Conservation (phyloP, 2,888 invertebrate species). For the Barypeithes pellucidus region DNA sequence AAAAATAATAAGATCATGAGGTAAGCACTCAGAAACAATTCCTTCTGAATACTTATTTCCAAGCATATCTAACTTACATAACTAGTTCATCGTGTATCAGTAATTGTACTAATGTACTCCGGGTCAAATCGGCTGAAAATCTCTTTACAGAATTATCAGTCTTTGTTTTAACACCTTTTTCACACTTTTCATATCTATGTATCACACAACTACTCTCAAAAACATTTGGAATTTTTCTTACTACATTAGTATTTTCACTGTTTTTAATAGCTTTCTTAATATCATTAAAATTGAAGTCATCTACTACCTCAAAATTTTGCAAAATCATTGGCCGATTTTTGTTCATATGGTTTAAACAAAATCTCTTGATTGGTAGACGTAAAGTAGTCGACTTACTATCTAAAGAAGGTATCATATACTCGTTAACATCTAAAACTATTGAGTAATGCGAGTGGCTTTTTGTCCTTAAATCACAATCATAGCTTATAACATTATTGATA, state of each 20-base stretch:
- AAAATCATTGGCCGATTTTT: conserved; percentile 65
- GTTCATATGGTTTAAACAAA: conserved; percentile 64
- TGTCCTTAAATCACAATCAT: conserved; percentile 79
- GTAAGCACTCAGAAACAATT: neutral
- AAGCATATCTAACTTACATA: neutral
- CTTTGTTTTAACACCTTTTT: conserved; percentile 59
- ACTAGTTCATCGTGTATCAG: conserved; percentile 61
- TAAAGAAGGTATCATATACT: conserved; percentile 77
- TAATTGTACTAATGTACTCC: conserved; percentile 67
- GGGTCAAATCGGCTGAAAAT: conserved; percentile 66
- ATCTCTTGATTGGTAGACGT: conserved; percentile 65
- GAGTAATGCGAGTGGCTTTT: conserved; percentile 72
- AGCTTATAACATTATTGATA: conserved; percentile 73
- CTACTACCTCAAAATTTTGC: conserved; percentile 64
- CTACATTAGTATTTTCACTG: conserved; percentile 18
- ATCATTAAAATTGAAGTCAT: conserved; percentile 61
- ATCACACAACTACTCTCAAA: conserved; percentile 62
- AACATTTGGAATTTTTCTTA: conserved; percentile 50
- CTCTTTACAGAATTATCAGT: conserved; percentile 64
- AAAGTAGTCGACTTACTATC: conserved; percentile 68
- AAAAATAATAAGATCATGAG: neutral
- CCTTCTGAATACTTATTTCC: neutral
- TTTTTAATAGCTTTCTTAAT: conserved; percentile 63
- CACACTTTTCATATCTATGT: conserved; percentile 66
- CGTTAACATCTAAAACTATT: conserved; percentile 77